Evolutionary conservation across 2,888 invertebrate species (phyloP).

Genomic region (Lepidonotus clava): DNA sequence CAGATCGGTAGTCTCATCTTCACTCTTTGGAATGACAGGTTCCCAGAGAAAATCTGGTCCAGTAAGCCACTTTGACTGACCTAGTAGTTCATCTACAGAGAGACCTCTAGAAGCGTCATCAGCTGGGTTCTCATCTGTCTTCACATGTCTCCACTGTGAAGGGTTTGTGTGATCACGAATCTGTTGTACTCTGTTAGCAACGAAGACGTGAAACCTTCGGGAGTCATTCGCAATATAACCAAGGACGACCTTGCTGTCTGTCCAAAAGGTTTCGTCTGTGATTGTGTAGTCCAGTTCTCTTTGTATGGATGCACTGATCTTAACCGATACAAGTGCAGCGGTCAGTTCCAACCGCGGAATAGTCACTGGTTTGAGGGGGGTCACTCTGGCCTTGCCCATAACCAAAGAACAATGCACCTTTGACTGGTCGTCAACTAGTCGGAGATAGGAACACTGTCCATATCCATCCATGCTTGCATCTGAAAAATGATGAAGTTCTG

Average conservation of each 20-base stretch:
- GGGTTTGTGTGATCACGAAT: conserved; percentile 62
- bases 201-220: conserved; percentile 67
- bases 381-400: conserved; percentile 54
- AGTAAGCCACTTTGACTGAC: conserved; percentile 50
- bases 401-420: conserved; percentile 55
- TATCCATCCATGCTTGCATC: conserved; percentile 58
- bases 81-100: conserved; percentile 57
- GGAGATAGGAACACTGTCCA: conserved; percentile 56
- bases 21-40: background rate
- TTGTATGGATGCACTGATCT: conserved; percentile 48
- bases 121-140: conserved; percentile 70
- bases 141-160: conserved; percentile 68
- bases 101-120: conserved; percentile 68
- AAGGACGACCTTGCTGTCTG: conserved; percentile 58
- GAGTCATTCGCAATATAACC: conserved; percentile 62
- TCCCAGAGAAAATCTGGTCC: conserved; percentile 61
- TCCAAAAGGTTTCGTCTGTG: conserved; percentile 58
- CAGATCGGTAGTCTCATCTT: background rate
- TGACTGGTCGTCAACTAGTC: background rate
- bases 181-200: conserved; percentile 66
- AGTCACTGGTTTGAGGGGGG: conserved; percentile 52
- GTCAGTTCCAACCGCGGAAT: conserved; percentile 58
- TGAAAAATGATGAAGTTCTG: conserved; percentile 58
- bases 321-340: conserved; percentile 55
- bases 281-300: conserved; percentile 49